Base-by-base conservation (phyloP, 2,113 vertebrate species). In the Willisornis vidua region DNA sequence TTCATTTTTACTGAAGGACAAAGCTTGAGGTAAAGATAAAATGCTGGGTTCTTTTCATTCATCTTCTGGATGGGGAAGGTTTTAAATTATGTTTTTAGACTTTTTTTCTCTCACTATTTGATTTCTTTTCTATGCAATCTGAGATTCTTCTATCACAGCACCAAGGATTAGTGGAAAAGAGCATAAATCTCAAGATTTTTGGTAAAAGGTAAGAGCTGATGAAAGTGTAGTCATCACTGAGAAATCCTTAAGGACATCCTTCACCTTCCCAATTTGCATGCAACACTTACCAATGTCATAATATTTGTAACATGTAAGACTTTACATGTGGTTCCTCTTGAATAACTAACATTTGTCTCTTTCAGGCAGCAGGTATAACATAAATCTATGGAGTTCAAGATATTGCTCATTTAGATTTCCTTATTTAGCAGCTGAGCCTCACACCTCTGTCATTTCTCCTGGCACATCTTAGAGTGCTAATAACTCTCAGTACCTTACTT, bases 381-480 rank as follows among this genome's bases (percentile, higher is more conserved):
- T 37, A 74, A 75, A 84, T 68, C 76, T 80, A 52, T 52, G 48
- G 68, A 93, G 51, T 86, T 81, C 48, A 41, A 92, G 82, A 68
- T 85, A 94, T 24, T 81, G 79, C 61, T 93, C 68, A 84, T 90
- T 94, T 90, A 81, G 41, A 61, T 86, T 90, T 89, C 83, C n/a
- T 88, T 81, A 65, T 92, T 95, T 94, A 94, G 72, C 65, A 77
- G 57, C 61, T 84, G 82, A 92, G 49, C 49, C 52, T 94, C 90
- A 67, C 8, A 7, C 70, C 54, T 85, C 89, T 72, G 81, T 90
- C 77, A 73, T 86, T 94, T 86, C 63, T 94, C 39, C 93, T 89
- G 73, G 74, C 77, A 75, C 54, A 58, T 85, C 72, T 78, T 87
- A n/a, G 54, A 72, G 41, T 68, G 65, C 58, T 84, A 94, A 78